phyloP scores from a whole-genome alignment of 2,797 vertebrate genomes.

The Etheostoma perlongum region DNA sequence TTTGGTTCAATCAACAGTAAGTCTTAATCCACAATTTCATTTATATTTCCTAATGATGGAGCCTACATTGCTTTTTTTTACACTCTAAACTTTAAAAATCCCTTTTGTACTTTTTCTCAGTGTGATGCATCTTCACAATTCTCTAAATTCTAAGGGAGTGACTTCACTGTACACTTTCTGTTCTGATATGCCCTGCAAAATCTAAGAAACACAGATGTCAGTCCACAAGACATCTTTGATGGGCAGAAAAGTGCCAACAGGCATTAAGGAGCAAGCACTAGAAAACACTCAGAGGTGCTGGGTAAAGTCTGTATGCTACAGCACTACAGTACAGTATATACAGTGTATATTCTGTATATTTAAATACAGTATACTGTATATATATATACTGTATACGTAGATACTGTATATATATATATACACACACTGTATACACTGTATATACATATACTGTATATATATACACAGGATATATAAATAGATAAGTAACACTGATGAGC shows the following conservation, averaged over 20 bases:
- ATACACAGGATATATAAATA: not conserved
- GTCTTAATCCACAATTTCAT: not conserved
- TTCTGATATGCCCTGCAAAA: conserved; percentile 24
- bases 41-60: conserved; percentile 13
- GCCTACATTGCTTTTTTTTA: not conserved
- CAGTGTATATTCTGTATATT: not conserved
- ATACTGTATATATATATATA: not conserved
- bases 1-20: conserved; percentile 15
- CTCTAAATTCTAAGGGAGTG: conserved; percentile 41
- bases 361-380: not conserved
- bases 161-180: conserved; percentile 22
- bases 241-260: conserved; percentile 16
- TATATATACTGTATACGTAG: no score
- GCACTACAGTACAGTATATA: not conserved
- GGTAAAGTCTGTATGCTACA: conserved; percentile 6
- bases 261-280: not conserved
- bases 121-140: conserved; percentile 11
- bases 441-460: not conserved
- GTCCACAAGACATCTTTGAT: conserved; percentile 39
- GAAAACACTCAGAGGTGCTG: conserved; percentile 1
- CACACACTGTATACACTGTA: no score
- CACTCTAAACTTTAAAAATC: not conserved
- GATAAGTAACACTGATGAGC: conserved; percentile 39
- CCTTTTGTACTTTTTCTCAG: conserved; percentile 4
- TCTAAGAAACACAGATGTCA: conserved; percentile 16